A percentile compares a stretch with the other conserved stretches of the same genome.
Conservation (phyloP, 2,113 vertebrate species). For the Psittacara wagleri region DNA sequence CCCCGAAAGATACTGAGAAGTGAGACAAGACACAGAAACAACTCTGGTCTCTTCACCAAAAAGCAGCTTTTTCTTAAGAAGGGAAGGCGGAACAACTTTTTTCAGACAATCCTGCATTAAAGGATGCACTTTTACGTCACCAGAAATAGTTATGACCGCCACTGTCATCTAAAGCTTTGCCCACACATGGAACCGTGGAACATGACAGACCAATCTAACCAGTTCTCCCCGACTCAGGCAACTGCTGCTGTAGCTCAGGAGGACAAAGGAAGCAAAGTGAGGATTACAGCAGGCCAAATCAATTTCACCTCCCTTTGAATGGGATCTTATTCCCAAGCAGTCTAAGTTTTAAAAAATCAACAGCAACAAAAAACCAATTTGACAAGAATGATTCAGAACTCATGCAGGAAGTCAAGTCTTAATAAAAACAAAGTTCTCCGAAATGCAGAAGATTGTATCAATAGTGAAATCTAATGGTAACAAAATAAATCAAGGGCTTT, state of each 20-base stretch:
- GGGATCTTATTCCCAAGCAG: background rate
- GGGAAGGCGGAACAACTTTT: background rate
- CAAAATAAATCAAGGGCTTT: background rate
- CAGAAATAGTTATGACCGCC: background rate
- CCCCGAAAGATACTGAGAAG: background rate
- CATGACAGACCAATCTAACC: background rate
- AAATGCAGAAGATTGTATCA: background rate
- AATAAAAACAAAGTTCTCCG: background rate
- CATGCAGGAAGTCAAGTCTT: background rate
- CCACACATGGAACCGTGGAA: rapidly evolving
- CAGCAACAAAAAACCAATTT: background rate
- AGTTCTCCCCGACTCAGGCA: background rate
- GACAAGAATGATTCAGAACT: background rate
- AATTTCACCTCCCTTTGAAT: background rate
- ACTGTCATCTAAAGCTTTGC: background rate
- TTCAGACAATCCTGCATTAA: rapidly evolving
- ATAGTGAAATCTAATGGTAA: background rate
- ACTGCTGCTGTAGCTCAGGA: background rate
- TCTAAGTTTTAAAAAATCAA: background rate
- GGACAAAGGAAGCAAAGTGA: background rate
- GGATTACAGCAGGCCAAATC: rapidly evolving
- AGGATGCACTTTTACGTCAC: rapidly evolving
- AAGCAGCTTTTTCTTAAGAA: background rate
- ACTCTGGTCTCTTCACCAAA: background rate
- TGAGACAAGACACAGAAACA: background rate